Evolutionary conservation across 2,797 vertebrate genomes (phyloP).

Genomic region (Microhierax caerulescens): DNA sequence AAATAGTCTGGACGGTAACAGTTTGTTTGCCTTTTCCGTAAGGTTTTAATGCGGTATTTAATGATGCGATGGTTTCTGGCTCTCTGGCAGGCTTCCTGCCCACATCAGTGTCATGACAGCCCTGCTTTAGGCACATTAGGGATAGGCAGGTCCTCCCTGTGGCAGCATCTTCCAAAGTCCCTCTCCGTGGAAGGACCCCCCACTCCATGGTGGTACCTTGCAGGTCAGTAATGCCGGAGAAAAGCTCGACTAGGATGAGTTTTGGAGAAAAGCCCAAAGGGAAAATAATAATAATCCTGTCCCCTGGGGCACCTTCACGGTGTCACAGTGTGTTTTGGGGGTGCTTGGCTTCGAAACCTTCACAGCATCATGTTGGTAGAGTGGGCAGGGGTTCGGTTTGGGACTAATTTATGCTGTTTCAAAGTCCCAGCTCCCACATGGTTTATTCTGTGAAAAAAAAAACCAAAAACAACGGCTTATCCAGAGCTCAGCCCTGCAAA

Average conservation of each 20-base stretch:
- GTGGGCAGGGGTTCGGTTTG: rapidly evolving
- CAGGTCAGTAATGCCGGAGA: background rate
- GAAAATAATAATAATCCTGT: background rate
- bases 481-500: background rate
- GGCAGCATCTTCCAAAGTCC: background rate
- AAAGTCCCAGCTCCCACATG: background rate
- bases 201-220: rapidly evolving
- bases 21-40: background rate
- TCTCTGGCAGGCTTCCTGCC: background rate
- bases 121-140: no score
- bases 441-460: background rate
- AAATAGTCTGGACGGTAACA: background rate
- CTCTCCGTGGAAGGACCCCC: background rate
- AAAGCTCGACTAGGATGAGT: rapidly evolving
- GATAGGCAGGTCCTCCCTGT: rapidly evolving
- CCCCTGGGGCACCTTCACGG: background rate
- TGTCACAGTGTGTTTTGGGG: background rate
- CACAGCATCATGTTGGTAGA: no score
- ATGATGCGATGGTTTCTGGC: background rate
- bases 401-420: background rate
- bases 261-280: background rate
- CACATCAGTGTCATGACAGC: rapidly evolving
- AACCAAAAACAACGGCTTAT: no score
- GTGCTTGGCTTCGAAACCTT: background rate
- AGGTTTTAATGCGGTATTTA: background rate